Base-by-base conservation (phyloP, 2,888 invertebrate genomes). In the Tanytarsus gracilentus region DNA sequence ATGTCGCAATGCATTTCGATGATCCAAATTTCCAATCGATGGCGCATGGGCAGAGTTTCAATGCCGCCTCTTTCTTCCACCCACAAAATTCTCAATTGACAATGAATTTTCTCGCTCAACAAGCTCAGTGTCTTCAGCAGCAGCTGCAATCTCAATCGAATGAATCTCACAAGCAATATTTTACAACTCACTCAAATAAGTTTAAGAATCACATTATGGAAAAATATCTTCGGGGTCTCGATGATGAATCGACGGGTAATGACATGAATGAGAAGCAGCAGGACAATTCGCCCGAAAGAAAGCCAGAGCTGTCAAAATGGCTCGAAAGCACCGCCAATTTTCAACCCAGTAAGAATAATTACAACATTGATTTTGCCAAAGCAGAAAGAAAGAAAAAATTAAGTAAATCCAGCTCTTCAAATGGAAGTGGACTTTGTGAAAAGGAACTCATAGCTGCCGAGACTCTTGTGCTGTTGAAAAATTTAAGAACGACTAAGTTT, bases 321-420 rank as follows among this genome's bases (percentile, higher is more conserved):
- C 70, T 86, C 51, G 84, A 85, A 68, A 86, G 86, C 67, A 84
- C 86, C 0, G 85, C 81, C 0, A 79, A 83, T 64, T 87, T 86
- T 69, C 81, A 81, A 64, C 86, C 86, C 1, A 81, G 82, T 64
- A 83, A 85, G 68, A 81, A 79, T 61, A 85, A 83, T 67, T 85
- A 84, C 67, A 78, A 84, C 5, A 39, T 55, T 26, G 55, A 55
- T 26, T 55, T 55, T 27, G 3, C n/a, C 4, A 55, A 55, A 16
- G 40, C 25, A 40, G 39, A 40, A 1, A 36, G 25, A 2, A 55
- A 26, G 23, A 55, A 39, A 18, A 40, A 14, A 30, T 29, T 21
- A 3, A 40, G 27, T 26, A 40, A 40, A 14, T 18, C 25, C 5
- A 26, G 39, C 25, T 16, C 21, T 25, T 21, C 26, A 11, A 49